Evolutionary conservation across 2,888 invertebrate genomes (phyloP).

Genomic region (Gastracanthus pulcherrimus): DNA sequence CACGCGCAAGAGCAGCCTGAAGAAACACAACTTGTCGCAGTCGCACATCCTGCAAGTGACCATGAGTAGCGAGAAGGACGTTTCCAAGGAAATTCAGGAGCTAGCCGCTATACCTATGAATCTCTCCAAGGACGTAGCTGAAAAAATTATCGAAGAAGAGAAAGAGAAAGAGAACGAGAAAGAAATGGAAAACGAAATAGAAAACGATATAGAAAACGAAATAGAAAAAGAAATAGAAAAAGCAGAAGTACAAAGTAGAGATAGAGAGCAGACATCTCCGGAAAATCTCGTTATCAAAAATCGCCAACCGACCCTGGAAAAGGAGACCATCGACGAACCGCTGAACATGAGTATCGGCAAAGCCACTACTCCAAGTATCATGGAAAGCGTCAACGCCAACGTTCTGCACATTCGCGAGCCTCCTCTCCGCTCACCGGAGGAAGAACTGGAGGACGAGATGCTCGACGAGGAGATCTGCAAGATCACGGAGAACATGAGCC

Average conservation of each 20-base stretch:
- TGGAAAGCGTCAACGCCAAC: neutral
- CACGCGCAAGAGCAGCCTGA: slow-evolving; percentile 73
- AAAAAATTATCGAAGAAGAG: slow-evolving; percentile 19
- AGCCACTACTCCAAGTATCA: neutral
- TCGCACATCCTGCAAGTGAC: slow-evolving; percentile 69
- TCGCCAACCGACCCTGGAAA: neutral
- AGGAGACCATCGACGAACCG: neutral
- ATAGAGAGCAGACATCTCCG: neutral
- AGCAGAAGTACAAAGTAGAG: neutral
- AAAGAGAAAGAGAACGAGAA: neutral
- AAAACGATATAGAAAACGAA: neutral
- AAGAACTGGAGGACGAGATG: slow-evolving; percentile 72
- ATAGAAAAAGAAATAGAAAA: neutral
- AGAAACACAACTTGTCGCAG: slow-evolving; percentile 75
- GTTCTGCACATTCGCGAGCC: neutral
- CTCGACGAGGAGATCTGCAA: slow-evolving; percentile 76
- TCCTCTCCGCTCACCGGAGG: slow-evolving; percentile 57
- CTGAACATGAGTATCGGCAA: neutral
- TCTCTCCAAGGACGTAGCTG: neutral
- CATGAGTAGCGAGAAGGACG: slow-evolving; percentile 27
- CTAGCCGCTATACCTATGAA: slow-evolving; percentile 4
- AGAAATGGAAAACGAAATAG: neutral
- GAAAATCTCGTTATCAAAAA: slow-evolving; percentile 19
- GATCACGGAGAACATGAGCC: slow-evolving; percentile 76
- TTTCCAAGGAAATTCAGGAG: slow-evolving; percentile 41